phyloP scores from a whole-genome alignment of 2,797 vertebrate genomes.

The Gymnoscopelus braueri region DNA sequence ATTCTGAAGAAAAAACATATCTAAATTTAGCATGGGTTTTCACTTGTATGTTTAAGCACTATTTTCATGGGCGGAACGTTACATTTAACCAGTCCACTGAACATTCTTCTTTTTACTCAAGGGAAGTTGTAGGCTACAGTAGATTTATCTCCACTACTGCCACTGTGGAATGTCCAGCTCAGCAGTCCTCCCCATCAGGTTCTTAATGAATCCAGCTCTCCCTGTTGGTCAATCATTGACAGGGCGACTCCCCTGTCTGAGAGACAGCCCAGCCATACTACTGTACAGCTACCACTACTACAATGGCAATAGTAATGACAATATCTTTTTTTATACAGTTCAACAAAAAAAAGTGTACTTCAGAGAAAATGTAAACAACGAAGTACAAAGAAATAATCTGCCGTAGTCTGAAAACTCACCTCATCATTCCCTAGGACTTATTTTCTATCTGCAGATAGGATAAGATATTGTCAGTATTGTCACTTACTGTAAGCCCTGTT shows the following conservation, averaged over 20 bases:
- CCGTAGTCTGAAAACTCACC: background rate
- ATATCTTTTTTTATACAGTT: too few relatives aligned
- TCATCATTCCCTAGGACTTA: background rate
- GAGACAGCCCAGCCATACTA: constrained; percentile 32
- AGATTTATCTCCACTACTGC: constrained; percentile 36
- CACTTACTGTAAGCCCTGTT: background rate
- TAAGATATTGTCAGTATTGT: background rate
- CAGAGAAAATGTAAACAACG: too few relatives aligned
- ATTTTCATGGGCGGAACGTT: too few relatives aligned
- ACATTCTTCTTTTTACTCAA: constrained; percentile 21
- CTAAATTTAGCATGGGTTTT: too few relatives aligned
- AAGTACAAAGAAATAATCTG: background rate
- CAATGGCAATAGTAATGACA: too few relatives aligned
- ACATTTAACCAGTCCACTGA: background rate
- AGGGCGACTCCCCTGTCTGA: constrained; percentile 51
- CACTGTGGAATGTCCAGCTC: constrained; percentile 65
- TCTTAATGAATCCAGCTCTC: constrained; percentile 66
- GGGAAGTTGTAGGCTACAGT: constrained; percentile 27
- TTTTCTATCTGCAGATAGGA: background rate
- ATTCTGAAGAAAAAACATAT: too few relatives aligned
- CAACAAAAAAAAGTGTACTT: too few relatives aligned
- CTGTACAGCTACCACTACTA: too few relatives aligned
- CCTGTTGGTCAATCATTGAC: constrained; percentile 59
- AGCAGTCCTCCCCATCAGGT: constrained; percentile 59
- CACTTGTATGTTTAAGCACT: too few relatives aligned